phyloP scores from a whole-genome alignment of 53 echinoderm and acorn worm genomes.

The Apostichopus leukothele region DNA sequence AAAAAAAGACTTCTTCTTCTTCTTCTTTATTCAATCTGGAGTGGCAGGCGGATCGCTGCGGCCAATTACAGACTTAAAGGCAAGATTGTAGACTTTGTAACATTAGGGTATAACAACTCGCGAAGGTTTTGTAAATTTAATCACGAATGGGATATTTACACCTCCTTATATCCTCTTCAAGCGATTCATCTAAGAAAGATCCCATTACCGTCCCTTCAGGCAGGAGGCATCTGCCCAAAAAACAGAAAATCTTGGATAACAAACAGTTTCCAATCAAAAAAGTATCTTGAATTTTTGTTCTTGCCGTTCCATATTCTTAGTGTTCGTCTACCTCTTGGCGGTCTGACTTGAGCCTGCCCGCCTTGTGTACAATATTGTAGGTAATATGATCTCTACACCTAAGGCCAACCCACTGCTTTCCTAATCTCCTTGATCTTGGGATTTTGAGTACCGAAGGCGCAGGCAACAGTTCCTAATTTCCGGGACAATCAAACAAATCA shows the following conservation, averaged over 20 bases:
- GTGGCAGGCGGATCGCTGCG: conserved; percentile 9
- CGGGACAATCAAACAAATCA: conserved; percentile 41
- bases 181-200: conserved; percentile 26
- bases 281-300: conserved; percentile 28
- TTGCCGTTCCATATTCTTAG: conserved; percentile 4
- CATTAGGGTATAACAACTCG: conserved; percentile 32
- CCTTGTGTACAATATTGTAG: conserved; percentile 42
- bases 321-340: conserved; percentile 22
- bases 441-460: conserved; percentile 45
- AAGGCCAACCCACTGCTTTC: conserved; percentile 18
- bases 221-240: conserved; percentile 19
- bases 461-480: conserved; percentile 48
- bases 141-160: conserved; percentile 43
- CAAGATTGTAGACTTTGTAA: conserved; percentile 15
- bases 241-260: conserved; percentile 16
- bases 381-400: conserved; percentile 36
- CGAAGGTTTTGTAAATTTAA: conserved; percentile 39
- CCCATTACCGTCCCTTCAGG: conserved; percentile 32
- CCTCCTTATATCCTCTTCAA: conserved; percentile 41
- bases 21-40: neutral
- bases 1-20: neutral
- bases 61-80: conserved; percentile 34
- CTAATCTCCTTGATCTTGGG: conserved; percentile 37
- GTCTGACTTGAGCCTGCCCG: conserved; percentile 26
- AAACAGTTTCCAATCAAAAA: conserved; percentile 36